Conservation (phyloP, 2,113 vertebrate genomes). For the Phycodurus eques region DNA sequence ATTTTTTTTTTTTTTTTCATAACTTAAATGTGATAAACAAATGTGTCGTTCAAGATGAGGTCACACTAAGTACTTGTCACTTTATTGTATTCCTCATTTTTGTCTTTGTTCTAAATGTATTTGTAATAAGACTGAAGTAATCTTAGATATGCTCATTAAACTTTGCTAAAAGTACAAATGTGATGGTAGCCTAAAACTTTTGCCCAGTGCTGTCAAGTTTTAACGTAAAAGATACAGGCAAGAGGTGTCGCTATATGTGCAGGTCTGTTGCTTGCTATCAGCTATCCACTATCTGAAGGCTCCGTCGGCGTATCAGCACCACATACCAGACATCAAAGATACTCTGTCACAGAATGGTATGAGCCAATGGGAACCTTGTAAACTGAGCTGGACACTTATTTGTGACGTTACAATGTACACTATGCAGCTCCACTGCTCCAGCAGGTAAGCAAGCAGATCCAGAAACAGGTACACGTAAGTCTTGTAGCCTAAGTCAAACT, state of each 20-base stretch:
- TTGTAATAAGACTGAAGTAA: not conserved
- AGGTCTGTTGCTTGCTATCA: conserved; percentile 19
- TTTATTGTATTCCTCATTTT: too few species aligned
- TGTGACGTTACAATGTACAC: conserved; percentile 46
- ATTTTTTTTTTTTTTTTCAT: too few species aligned
- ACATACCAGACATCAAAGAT: conserved; percentile 65
- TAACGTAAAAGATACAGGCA: not conserved
- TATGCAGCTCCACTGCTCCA: conserved; percentile 24
- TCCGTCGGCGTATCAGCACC: conserved; percentile 24
- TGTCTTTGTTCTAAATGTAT: too few species aligned
- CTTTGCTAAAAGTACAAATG: not conserved
- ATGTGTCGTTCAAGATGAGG: too few species aligned
- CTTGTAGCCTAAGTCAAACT: not conserved
- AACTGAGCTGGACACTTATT: conserved; percentile 41
- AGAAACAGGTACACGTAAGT: conserved; percentile 19
- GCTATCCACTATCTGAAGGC: conserved; percentile 45
- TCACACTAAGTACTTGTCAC: too few species aligned
- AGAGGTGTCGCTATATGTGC: not conserved
- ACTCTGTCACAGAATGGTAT: conserved; percentile 17
- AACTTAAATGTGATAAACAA: too few species aligned
- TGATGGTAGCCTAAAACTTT: not conserved
- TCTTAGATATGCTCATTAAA: not conserved
- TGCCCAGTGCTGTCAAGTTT: not conserved
- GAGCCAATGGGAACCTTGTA: conserved; percentile 32
- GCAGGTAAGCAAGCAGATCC: conserved; percentile 47